phyloP scores from a whole-genome alignment of 2,888 invertebrate species.

The Carpatolechia fugitivella region DNA sequence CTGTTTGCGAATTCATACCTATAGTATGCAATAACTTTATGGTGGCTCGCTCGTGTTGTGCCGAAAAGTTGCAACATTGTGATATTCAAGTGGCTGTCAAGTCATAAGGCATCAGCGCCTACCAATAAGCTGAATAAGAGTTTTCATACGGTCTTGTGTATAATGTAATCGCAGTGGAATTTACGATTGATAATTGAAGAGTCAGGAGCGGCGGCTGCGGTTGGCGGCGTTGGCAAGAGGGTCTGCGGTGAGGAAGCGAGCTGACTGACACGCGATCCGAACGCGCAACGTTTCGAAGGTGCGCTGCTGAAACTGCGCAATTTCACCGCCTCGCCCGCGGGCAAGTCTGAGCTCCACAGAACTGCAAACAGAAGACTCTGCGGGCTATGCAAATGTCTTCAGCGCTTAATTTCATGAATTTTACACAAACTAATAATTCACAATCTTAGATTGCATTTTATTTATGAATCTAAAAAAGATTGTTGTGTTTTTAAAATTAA shows the following conservation, averaged over 20 bases:
- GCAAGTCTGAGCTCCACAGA: slow-evolving; percentile 32
- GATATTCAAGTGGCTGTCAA: neutral
- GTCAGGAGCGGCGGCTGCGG: slow-evolving; percentile 57
- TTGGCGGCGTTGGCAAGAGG: slow-evolving; percentile 50
- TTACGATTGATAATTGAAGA: slow-evolving; percentile 76
- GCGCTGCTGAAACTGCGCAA: slow-evolving; percentile 58
- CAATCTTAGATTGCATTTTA: too few relatives aligned
- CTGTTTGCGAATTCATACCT: neutral
- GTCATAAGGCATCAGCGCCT: neutral
- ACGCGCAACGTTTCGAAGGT: slow-evolving; percentile 13
- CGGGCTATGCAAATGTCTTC: neutral
- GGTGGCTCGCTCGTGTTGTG: neutral
- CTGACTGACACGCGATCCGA: slow-evolving; percentile 51
- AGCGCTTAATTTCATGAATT: neutral
- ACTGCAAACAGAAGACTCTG: neutral
- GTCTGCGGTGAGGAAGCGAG: slow-evolving; percentile 41
- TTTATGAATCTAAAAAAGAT: too few relatives aligned
- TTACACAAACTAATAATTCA: too few relatives aligned
- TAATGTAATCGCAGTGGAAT: slow-evolving; percentile 60
- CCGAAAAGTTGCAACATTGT: slow-evolving; percentile 1
- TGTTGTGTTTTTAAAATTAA: too few relatives aligned
- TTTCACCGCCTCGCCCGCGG: slow-evolving; percentile 63
- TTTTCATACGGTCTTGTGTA: slow-evolving; percentile 17
- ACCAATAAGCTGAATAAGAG: slow-evolving; percentile 5
- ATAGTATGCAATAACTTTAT: too few relatives aligned